A percentile compares a stretch with the other conserved stretches of the same genome.
phyloP scores from a whole-genome alignment of 37 sponge, comb jelly and placozoan species.

The Aplysina aerophoba region DNA sequence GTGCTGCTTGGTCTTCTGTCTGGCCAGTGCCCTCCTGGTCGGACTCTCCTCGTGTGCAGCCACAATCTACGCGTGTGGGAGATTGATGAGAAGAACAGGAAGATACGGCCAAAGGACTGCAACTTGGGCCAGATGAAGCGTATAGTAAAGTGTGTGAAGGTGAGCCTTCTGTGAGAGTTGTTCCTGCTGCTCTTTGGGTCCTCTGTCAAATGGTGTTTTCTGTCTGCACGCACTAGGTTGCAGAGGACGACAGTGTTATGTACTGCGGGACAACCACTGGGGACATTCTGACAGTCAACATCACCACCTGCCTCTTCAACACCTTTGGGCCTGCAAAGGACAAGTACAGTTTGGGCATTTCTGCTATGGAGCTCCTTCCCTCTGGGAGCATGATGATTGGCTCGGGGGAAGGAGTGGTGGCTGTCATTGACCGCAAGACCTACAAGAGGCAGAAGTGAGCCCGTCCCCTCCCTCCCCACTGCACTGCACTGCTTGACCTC shows the following conservation, averaged over 20 bases:
- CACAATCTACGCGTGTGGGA: slow-evolving; percentile 96
- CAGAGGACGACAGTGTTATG: slow-evolving; percentile 77
- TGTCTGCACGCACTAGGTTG: slow-evolving; percentile 30
- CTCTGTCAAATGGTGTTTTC: neutral
- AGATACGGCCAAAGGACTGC: slow-evolving; percentile 93
- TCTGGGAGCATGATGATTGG: slow-evolving; percentile 75
- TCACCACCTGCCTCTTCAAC: slow-evolving; percentile 75
- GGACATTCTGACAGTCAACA: slow-evolving; percentile 91
- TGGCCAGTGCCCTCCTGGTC: neutral
- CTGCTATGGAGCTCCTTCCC: slow-evolving; percentile 54
- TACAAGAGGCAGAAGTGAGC: slow-evolving; percentile 63
- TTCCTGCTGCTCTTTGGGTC: no score
- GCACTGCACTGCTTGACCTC: neutral
- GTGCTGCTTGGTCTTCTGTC: neutral
- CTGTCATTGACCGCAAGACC: slow-evolving; percentile 43
- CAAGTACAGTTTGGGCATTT: slow-evolving; percentile 79
- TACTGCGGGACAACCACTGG: slow-evolving; percentile 97
- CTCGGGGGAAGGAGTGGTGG: slow-evolving; percentile 94
- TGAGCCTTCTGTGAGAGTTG: slow-evolving; percentile 23
- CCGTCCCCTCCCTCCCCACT: slow-evolving; percentile 17
- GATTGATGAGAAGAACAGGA: slow-evolving; percentile 72
- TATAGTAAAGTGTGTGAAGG: slow-evolving; percentile 84
- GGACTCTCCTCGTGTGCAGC: slow-evolving; percentile 42
- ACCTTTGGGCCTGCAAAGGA: slow-evolving; percentile 93
- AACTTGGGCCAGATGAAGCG: slow-evolving; percentile 94